Evolutionary conservation across 2,888 invertebrate genomes (phyloP).

Genomic region (Perithous albicinctus): DNA sequence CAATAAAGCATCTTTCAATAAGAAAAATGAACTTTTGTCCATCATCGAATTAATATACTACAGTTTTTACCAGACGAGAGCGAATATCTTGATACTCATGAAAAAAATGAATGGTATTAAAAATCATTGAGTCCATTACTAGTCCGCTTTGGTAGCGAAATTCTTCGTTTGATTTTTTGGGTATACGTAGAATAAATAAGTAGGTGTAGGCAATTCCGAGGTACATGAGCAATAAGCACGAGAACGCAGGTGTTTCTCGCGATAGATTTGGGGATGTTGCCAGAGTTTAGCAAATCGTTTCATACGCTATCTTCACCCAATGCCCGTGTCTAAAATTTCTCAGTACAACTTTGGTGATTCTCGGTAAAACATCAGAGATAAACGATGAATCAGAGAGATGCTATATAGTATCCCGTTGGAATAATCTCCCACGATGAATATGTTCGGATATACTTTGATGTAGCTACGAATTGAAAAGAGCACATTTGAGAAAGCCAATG

Average conservation of each 20-base stretch:
- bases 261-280: conserved; percentile 5
- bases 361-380: conserved; percentile 4
- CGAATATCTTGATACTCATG: no score
- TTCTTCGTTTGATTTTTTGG: not conserved
- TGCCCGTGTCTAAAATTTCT: not conserved
- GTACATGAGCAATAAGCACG: conserved; percentile 9
- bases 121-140: not conserved
- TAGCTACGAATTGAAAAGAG: not conserved
- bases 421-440: not conserved
- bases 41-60: not conserved
- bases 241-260: conserved; percentile 14
- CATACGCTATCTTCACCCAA: conserved; percentile 3
- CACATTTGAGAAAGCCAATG: not conserved
- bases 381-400: conserved; percentile 16
- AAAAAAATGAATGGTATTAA: not conserved
- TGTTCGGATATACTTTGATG: not conserved
- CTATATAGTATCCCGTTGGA: no score
- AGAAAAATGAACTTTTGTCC: no score
- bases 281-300: not conserved
- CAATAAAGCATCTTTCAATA: no score
- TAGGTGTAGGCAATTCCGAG: not conserved
- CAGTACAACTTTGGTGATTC: conserved; percentile 31
- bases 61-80: not conserved
- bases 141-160: not conserved
- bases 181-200: not conserved